These are phyloP conservation scores for Taeniopygia guttata DNA, from an alignment of 2,797 vertebrate species.

Conservation along the genomic window DNA sequence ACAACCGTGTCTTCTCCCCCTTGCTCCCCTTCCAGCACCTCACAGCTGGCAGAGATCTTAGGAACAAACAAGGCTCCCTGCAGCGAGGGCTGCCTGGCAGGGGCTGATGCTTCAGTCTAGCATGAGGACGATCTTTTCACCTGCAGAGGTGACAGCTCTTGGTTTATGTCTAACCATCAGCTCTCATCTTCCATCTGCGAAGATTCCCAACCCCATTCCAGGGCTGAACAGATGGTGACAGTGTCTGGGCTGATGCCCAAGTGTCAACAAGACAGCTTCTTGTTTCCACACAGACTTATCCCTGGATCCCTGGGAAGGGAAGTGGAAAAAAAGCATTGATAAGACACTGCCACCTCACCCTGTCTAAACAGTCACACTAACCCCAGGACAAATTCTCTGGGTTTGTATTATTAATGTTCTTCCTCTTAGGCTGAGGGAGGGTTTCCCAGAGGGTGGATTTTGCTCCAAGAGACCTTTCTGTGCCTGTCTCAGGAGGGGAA, in stretches of 20 bases:
- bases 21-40: constrained; percentile 5
- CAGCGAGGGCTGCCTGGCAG: not conserved
- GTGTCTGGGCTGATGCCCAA: not conserved
- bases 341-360: not conserved
- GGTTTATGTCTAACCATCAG: not conserved
- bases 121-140: not conserved
- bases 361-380: not conserved
- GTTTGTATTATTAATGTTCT: not conserved
- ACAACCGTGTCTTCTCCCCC: not conserved
- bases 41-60: constrained; percentile 22
- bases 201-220: not conserved
- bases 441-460: not conserved
- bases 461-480: not conserved
- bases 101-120: constrained; percentile 2
- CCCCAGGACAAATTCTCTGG: not conserved
- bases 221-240: not conserved
- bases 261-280: not conserved
- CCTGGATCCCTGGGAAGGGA: not conserved
- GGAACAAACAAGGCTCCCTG: not conserved
- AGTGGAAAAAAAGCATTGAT: not conserved
- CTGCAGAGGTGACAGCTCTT: not conserved
- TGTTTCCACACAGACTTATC: not conserved
- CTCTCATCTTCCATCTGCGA: not conserved
- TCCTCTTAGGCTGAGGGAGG: not conserved
- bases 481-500: not conserved